Evolutionary conservation across 2,113 vertebrate species (phyloP), one percentile per base, ranked within the genome.

Genomic region (Trochalopteron elliotii): DNA sequence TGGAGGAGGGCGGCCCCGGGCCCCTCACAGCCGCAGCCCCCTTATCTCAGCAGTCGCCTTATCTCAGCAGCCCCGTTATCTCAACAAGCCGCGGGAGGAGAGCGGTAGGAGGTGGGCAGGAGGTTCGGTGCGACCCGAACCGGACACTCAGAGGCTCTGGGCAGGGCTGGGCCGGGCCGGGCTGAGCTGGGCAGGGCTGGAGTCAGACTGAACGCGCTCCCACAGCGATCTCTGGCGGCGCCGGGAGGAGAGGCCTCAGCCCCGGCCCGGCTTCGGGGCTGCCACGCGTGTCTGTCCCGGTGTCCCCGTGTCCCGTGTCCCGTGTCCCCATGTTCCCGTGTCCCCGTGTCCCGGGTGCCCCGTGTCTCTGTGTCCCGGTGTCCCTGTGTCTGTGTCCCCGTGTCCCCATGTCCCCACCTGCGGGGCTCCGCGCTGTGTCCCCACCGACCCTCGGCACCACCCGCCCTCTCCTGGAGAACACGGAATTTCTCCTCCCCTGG

Each of bases 191-290:
- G 37, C 37, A 3, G 45, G 20, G 28, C 42, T 0, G 37, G 21
- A 11, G 49, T 42, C 4, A 37, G 21, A 24, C 45, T 0, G 37
- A 22, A 30, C 64, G 53, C 74, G 64, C 65, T 91, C 81, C 65
- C 49, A 55, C 76, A 49, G 94, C 92, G 60, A 57, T 63, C 42
- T 22, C 92, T 95, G 94, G 80, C 40, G 88, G 76, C 20, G 2
- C 35, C 17, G 37, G 42, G 8, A 50, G 57, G 16, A 79, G 75
- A 15, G 12, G 37, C 18, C 50, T 50, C 10, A 30, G 30, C 11
- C 31, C 31, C 33, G 31, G 57, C 60, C 3, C 15, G 22, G 37
- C 39, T 27, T 64, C 24, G 12, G 50, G 31, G 35, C 53, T 22
- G 53, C 71, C 24, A 6, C 18, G 24, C 37, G 30, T 22, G 49